Base-by-base conservation (phyloP, 2,113 vertebrate species). In the Coracopsis vasa region DNA sequence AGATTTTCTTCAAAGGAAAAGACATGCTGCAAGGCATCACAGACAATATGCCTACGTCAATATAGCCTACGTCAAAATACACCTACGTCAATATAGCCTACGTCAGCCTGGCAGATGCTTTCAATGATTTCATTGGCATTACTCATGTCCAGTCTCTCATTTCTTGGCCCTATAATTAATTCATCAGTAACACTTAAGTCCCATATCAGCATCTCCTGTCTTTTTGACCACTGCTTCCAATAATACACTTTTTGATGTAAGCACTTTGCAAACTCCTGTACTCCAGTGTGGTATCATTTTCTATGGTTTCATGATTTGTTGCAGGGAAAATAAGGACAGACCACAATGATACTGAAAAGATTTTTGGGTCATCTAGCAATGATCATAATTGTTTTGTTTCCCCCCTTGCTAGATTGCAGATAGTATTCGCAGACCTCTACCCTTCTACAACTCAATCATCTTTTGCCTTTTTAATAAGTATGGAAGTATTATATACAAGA, bases 231-330 rank as follows among this genome's bases (percentile, higher is more conserved):
- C 6, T 29, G 20, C 51, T 88, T 64, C 41, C 11, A 75, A 28
- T 13, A 86, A 54, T 7, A 3, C 11, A 23, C 15, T 80, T 54
- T 23, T 56, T 58, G 3, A 19, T 69, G 33, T 16, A 24, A 58
- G 12, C 0, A 2, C 19, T 60, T 60, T 42, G 4, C 48, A 65
- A 77, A 20, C 6, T 4, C 11, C 31, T 27, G 2, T 60, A 16
- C 19, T 48, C 19, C 56, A n/a, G 14, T 31, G 83, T 2, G 0
- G 9, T 66, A 23, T n/a, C 5, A 12, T 7, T 53, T 11, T 11
- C 33, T 67, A 9, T 18, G 21, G n/a, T 44, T 72, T 58, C n/a
- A 17, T 23, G 11, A 20, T 39, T 28, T 29, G 6, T 13, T 80
- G 37, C 60, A 84, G 48, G 28, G 10, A 48, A 70, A 3, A 4